A percentile compares a stretch with the other conserved stretches of the same genome.
Evolutionary conservation across 2,113 vertebrate species (phyloP).

Genomic region (Myiagra hebetior): DNA sequence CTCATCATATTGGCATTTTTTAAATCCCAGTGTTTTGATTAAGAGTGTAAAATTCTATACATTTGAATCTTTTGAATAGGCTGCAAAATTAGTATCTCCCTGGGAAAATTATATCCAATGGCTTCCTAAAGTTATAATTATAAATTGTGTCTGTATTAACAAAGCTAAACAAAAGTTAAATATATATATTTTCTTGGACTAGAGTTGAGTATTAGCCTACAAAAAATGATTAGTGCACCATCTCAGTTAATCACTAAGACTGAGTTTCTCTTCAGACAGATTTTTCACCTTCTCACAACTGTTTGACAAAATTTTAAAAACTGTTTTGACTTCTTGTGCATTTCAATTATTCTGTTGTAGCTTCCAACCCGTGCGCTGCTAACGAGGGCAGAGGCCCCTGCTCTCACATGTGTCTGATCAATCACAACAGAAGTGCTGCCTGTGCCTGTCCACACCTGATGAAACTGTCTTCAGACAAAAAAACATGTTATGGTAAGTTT

Average conservation of each 20-base stretch:
- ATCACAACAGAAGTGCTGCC: conserved; percentile 87
- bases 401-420: conserved; percentile 96
- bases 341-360: conserved; percentile 66
- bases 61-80: background rate
- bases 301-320: background rate
- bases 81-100: background rate
- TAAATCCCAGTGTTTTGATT: background rate
- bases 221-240: background rate
- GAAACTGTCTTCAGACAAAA: conserved; percentile 90
- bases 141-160: background rate
- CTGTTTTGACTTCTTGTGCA: background rate
- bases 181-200: background rate
- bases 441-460: conserved; percentile 95
- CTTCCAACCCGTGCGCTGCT: conserved; percentile 89
- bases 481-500: conserved; percentile 88
- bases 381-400: conserved; percentile 90
- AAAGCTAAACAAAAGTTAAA: background rate
- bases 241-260: background rate
- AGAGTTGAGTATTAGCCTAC: background rate
- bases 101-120: background rate
- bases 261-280: background rate
- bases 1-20: background rate
- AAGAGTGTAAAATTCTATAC: background rate
- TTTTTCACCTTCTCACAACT: background rate
- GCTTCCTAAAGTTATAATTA: background rate